Evolutionary conservation across 2,888 invertebrate species (phyloP).

Genomic region (Cheilosia vernalis): DNA sequence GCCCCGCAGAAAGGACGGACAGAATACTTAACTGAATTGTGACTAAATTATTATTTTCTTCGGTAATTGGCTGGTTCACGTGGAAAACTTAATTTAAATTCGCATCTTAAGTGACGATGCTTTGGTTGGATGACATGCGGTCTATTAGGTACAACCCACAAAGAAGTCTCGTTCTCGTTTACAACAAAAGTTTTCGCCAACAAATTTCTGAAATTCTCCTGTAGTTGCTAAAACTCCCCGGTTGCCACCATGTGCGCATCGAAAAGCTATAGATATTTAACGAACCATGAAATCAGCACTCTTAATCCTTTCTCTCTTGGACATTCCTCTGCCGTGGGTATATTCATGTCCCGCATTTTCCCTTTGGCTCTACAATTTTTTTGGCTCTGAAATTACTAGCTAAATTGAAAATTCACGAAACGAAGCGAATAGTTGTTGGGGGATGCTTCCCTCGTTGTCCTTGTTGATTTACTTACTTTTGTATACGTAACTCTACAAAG

Average conservation of each 20-base stretch:
- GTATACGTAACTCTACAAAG: too few species aligned
- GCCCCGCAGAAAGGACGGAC: background rate
- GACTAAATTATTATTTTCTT: conserved; percentile 28
- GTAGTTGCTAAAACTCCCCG: background rate
- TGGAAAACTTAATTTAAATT: background rate
- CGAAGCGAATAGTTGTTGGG: conserved; percentile 22
- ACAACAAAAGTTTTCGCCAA: background rate
- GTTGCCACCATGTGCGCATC: background rate
- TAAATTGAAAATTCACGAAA: conserved; percentile 46
- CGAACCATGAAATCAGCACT: conserved; percentile 57
- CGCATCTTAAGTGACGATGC: background rate
- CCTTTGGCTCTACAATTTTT: background rate
- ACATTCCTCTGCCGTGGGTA: conserved; percentile 15
- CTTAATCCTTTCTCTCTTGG: conserved; percentile 52
- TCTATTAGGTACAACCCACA: background rate
- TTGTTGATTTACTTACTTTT: too few species aligned
- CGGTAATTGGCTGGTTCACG: conserved; percentile 14
- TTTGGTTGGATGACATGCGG: background rate
- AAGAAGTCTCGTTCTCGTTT: background rate
- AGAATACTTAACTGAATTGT: conserved; percentile 13
- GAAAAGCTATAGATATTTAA: conserved; percentile 49
- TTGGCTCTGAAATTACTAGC: conserved; percentile 26
- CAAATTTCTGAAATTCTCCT: background rate
- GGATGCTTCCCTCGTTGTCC: too few species aligned
- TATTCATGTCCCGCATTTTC: conserved; percentile 17